These are phyloP conservation scores for Catharus bicknelli DNA, from an alignment of 2,113 vertebrate genomes.

Conservation along the genomic window DNA sequence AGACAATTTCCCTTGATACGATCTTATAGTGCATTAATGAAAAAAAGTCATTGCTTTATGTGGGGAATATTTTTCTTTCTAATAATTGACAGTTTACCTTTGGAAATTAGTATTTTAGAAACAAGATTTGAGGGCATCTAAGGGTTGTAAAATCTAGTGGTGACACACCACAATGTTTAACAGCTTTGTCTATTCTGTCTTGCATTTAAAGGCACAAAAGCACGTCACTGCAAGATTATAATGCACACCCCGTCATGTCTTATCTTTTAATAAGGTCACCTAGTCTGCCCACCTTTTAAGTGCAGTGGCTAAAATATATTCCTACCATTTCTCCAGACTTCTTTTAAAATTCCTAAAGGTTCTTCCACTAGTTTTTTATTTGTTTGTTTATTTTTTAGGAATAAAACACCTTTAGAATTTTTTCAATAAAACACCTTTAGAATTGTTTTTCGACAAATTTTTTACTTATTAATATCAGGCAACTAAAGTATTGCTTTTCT, in stretches of 20 bases:
- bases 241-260: background rate
- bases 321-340: background rate
- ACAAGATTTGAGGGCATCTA: background rate
- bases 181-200: background rate
- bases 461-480: background rate
- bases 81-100: background rate
- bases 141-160: background rate
- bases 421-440: background rate
- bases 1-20: conserved; percentile 29
- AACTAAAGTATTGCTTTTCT: background rate
- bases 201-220: background rate
- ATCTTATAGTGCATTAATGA: background rate
- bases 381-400: background rate
- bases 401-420: background rate
- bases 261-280: background rate
- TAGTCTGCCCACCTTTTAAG: background rate
- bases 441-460: background rate
- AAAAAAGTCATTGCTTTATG: background rate
- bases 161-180: background rate
- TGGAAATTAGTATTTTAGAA: conserved; percentile 17
- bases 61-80: conserved; percentile 22
- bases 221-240: background rate
- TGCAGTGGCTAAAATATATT: background rate
- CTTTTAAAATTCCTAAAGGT: background rate
- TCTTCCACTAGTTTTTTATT: background rate